Conservation (phyloP, 1,140 invertebrate genomes). For the Magallana angulata region DNA sequence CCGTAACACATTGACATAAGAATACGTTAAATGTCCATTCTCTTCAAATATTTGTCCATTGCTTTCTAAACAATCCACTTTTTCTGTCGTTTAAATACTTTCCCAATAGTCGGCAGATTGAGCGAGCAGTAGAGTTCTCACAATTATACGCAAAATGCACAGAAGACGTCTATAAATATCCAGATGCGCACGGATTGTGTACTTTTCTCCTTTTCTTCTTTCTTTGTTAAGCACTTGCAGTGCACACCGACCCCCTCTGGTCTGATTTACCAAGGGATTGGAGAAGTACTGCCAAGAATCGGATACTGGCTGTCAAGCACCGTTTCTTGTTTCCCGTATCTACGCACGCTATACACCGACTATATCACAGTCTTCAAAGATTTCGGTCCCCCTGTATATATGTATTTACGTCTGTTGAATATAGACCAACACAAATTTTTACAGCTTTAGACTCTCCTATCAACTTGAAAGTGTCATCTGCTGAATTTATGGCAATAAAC, state of each 20-base stretch:
- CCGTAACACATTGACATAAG: neutral
- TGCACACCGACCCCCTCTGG: neutral
- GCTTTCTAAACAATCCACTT: slow-evolving; percentile 1
- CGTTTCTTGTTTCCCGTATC: neutral
- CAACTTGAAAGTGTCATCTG: slow-evolving; percentile 23
- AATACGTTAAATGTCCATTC: neutral
- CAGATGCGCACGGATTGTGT: slow-evolving; percentile 26
- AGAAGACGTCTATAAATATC: neutral
- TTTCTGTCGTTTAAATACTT: slow-evolving; percentile 8
- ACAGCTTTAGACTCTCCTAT: neutral
- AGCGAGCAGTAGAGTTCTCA: neutral
- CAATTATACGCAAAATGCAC: neutral
- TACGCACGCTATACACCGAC: neutral
- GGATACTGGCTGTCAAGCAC: neutral
- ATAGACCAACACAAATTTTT: neutral
- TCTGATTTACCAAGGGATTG: neutral
- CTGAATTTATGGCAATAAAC: slow-evolving; percentile 30
- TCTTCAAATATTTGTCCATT: slow-evolving; percentile 1
- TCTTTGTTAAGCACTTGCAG: slow-evolving; percentile 4
- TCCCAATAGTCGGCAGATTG: neutral
- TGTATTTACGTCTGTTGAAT: too few relatives aligned
- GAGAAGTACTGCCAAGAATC: neutral
- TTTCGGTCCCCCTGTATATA: too few relatives aligned
- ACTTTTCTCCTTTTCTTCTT: neutral
- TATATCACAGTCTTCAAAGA: neutral